A percentile compares a stretch with the other conserved stretches of the same genome.
phyloP scores from a whole-genome alignment of 1,140 invertebrate genomes.

The Drosophila ambigua region DNA sequence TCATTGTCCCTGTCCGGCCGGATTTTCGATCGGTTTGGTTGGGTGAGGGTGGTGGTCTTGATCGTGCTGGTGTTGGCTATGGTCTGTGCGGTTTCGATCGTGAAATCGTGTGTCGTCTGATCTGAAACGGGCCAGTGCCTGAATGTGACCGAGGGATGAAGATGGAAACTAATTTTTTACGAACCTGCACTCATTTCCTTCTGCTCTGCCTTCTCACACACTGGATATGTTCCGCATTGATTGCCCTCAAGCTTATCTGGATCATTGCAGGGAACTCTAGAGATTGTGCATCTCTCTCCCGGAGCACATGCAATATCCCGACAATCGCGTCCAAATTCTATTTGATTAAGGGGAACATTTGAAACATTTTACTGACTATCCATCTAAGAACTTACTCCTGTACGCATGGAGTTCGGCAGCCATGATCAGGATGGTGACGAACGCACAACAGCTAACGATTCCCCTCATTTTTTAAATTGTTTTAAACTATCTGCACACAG shows the following conservation, averaged over 20 bases:
- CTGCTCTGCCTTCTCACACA: slow-evolving; percentile 29
- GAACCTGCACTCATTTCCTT: slow-evolving; percentile 14
- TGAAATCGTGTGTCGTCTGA: no score
- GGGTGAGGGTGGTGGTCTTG: slow-evolving; percentile 2
- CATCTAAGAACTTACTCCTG: slow-evolving; percentile 38
- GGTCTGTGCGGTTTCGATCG: slow-evolving; percentile 66
- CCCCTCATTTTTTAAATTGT: slow-evolving; percentile 8
- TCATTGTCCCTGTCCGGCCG: slow-evolving; percentile 22
- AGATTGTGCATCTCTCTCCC: slow-evolving; percentile 31
- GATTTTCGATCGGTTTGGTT: background rate
- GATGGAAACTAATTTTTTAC: background rate
- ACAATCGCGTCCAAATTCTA: slow-evolving; percentile 55
- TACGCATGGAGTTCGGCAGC: background rate
- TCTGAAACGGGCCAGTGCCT: slow-evolving; percentile 10
- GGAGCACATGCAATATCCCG: slow-evolving; percentile 42
- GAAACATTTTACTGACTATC: background rate
- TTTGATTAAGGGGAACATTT: background rate
- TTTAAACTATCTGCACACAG: slow-evolving; percentile 1
- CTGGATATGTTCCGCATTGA: slow-evolving; percentile 51
- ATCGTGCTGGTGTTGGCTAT: slow-evolving; percentile 63
- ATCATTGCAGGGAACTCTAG: slow-evolving; percentile 30
- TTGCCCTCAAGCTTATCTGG: slow-evolving; percentile 33
- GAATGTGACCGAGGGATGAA: slow-evolving; percentile 4
- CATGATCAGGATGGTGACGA: slow-evolving; percentile 7
- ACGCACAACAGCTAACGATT: background rate